Evolutionary conservation across 2,113 vertebrate species (phyloP).

Genomic region (Leptobrachium ailaonicum): DNA sequence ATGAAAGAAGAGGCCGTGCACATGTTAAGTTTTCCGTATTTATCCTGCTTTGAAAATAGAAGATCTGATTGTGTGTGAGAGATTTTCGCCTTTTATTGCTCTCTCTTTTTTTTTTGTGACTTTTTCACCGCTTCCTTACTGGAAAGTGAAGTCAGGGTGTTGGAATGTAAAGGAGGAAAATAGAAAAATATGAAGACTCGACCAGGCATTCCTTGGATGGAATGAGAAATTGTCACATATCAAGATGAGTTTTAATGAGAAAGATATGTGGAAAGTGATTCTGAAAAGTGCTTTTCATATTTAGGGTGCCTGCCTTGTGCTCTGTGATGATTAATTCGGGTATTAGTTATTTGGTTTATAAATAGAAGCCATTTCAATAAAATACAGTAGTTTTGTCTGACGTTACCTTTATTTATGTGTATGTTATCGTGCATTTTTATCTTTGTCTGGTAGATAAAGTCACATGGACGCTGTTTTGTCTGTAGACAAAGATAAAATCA

Average conservation of each 20-base stretch:
- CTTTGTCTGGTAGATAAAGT: too few species aligned
- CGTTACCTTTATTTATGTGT: too few species aligned
- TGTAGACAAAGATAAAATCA: too few species aligned
- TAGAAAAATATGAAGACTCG: conserved; percentile 11
- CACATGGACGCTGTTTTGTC: too few species aligned
- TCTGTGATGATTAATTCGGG: not conserved
- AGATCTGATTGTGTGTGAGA: conserved; percentile 41
- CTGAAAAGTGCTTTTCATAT: not conserved
- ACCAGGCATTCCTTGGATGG: conserved; percentile 21
- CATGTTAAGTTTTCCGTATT: not conserved
- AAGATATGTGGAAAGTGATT: not conserved
- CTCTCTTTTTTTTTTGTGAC: conserved; percentile 17
- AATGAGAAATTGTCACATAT: conserved; percentile 22
- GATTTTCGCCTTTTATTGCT: conserved; percentile 36
- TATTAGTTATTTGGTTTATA: not conserved
- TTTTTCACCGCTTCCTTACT: conserved; percentile 33
- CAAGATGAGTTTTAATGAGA: conserved; percentile 21
- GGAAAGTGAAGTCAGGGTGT: conserved; percentile 42
- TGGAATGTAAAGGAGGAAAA: conserved; percentile 33
- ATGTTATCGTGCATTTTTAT: too few species aligned
- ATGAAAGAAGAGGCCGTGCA: not conserved
- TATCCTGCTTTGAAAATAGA: not conserved
- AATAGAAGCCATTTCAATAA: not conserved
- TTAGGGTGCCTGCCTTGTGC: not conserved
- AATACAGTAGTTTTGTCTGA: not conserved